A percentile compares a stretch with the other conserved stretches of the same genome.
phyloP scores from a whole-genome alignment of 2,797 vertebrate genomes.

The Syngnathus acus region DNA sequence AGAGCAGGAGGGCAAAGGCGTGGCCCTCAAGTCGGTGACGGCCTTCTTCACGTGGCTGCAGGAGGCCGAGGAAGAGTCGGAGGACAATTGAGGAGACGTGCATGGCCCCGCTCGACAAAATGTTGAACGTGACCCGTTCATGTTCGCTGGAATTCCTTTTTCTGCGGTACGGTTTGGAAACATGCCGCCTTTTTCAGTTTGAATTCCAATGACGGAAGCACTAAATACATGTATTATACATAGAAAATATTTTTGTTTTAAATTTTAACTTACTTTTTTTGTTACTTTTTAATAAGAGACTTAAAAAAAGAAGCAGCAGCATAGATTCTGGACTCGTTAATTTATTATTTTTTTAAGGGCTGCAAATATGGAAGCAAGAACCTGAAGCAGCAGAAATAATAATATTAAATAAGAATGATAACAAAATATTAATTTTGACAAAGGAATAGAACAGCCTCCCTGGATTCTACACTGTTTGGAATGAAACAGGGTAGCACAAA shows the following conservation, averaged over 20 bases:
- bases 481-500: conserved; percentile 69
- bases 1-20: conserved; percentile 88
- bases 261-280: conserved; percentile 81
- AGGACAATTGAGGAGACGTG: conserved; percentile 91
- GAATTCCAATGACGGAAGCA: conserved; percentile 82
- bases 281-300: conserved; percentile 92
- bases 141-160: conserved; percentile 64
- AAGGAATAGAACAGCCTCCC: conserved; percentile 65
- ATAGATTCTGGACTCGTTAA: conserved; percentile 89
- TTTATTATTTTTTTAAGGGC: conserved; percentile 99
- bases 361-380: conserved; percentile 87
- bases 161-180: conserved; percentile 78
- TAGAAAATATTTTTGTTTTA: conserved; percentile 99
- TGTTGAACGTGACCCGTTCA: conserved; percentile 60
- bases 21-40: conserved; percentile 91
- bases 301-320: conserved; percentile 61
- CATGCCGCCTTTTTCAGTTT: conserved; percentile 73
- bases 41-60: conserved; percentile 97
- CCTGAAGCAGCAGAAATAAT: conserved; percentile 76
- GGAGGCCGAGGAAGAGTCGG: conserved; percentile 96
- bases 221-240: conserved; percentile 94
- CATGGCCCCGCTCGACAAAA: conserved; percentile 60
- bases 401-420: conserved; percentile 76
- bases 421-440: conserved; percentile 77
- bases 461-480: conserved; percentile 77